Evolutionary conservation across 2,888 invertebrate species (phyloP), one percentile per base, ranked within the genome.

Genomic region (Rhynchonema sp.): DNA sequence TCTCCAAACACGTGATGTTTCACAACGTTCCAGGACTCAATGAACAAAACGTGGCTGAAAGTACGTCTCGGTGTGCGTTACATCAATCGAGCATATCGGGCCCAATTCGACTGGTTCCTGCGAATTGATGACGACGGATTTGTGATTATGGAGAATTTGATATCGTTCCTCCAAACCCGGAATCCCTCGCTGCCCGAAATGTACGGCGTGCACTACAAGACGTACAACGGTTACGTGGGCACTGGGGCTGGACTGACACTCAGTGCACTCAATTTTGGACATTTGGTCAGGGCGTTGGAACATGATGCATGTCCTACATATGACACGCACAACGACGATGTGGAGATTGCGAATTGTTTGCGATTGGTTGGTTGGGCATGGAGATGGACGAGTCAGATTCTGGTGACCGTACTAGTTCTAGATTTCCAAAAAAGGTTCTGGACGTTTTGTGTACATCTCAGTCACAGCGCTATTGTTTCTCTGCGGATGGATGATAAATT

Each of bases 281-380:
- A 29, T 6, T 30, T 56, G 30, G 29, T n/a, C 23, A 2, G 17
- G 22, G 13, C 23, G 6, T 30, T 56, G 6, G 38, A 56, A 3
- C 22, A 20, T 2, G 6, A 6, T 2, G 27, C 3, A 3, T 56
- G 56, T 30, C 17, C 30, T n/a, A 6, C 2, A 2, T 29, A 23
- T 9, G 56, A 23, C 22, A 56, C 56, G 6, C 56, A 56, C 56
- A 38, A 56, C 30, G 56, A 56, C 30, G 56, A 56, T 23, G 56
- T 56, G 13, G 30, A 56, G 30, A 29, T 38, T 23, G 56, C 56
- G 3, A 55, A 27, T 9, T 55, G 55, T 55, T 26, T 55, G 27
- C 38, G 38, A 38, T 17, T 38, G 38, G 38, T 38, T 6, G 17
- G 38, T n/a, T n/a, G n/a, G n/a, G n/a, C n/a, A n/a, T n/a, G n/a